Conservation (phyloP, 2,797 vertebrate genomes). For the Trematomus bernacchii region DNA sequence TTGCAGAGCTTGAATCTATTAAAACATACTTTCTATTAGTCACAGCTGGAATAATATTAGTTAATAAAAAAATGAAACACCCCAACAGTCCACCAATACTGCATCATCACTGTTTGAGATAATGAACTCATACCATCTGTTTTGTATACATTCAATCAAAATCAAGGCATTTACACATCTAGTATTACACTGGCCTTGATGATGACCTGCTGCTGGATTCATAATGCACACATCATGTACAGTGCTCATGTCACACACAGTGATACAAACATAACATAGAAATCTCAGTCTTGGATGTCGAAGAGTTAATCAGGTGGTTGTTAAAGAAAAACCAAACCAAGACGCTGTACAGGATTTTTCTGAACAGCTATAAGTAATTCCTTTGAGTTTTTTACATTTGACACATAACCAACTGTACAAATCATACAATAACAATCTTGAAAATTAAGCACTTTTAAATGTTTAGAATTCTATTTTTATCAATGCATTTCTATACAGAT, state of each 20-base stretch:
- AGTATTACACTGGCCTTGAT: conserved; percentile 52
- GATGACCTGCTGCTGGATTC: conserved; percentile 61
- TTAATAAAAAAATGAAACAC: conserved; percentile 44
- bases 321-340: conserved; percentile 59
- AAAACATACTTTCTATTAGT: conserved; percentile 58
- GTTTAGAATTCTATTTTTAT: conserved; percentile 71
- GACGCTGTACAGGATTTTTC: conserved; percentile 69
- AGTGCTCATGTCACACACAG: conserved; percentile 68
- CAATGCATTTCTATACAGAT: conserved; percentile 76
- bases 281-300: conserved; percentile 63
- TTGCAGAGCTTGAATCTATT: conserved; percentile 35
- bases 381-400: conserved; percentile 58
- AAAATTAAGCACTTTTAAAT: conserved; percentile 70
- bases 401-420: conserved; percentile 81
- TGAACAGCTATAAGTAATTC: conserved; percentile 69
- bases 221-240: conserved; percentile 53
- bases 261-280: conserved; percentile 67
- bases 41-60: conserved; percentile 63
- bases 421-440: conserved; percentile 80
- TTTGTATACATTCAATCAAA: conserved; percentile 79
- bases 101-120: conserved; percentile 47
- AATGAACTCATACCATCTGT: conserved; percentile 41
- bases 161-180: conserved; percentile 70
- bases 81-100: conserved; percentile 44
- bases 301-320: conserved; percentile 60